Conservation (phyloP, 1,140 invertebrate genomes). For the Trinorchestia longiramus region DNA sequence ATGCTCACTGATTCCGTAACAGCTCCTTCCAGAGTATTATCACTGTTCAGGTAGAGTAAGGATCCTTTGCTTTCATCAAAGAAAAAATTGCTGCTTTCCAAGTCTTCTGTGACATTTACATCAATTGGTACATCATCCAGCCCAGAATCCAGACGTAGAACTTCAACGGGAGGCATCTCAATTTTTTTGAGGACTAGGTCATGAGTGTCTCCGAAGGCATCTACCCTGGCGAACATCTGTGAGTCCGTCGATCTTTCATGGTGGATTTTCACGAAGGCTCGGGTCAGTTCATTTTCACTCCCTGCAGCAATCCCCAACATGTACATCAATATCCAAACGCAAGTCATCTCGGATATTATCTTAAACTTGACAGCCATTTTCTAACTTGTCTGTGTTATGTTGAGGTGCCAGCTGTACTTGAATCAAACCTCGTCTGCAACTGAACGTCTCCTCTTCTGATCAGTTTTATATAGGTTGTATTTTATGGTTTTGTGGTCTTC, state of each 20-base stretch:
- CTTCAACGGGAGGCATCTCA: background rate
- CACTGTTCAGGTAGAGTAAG: background rate
- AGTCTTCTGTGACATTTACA: background rate
- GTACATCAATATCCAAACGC: background rate
- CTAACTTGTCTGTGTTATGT: background rate
- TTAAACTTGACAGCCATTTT: background rate
- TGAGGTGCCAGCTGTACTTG: no score
- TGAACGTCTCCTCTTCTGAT: no score
- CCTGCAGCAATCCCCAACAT: background rate
- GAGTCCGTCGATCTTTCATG: slow-evolving; percentile 15
- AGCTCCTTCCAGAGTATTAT: background rate
- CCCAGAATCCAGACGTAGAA: background rate
- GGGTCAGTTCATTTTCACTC: background rate
- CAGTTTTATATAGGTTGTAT: background rate
- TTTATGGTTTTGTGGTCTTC: background rate
- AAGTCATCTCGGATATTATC: background rate
- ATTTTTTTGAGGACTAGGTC: background rate
- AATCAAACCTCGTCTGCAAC: no score
- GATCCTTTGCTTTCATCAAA: background rate
- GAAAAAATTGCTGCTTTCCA: background rate
- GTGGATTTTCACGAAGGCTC: background rate
- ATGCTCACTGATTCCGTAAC: background rate
- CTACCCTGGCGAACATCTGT: background rate
- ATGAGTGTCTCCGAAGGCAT: background rate
- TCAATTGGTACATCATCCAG: background rate